These are phyloP conservation scores for Oryzias sinensis DNA, from an alignment of 2,797 vertebrate genomes.

Conservation along the genomic window DNA sequence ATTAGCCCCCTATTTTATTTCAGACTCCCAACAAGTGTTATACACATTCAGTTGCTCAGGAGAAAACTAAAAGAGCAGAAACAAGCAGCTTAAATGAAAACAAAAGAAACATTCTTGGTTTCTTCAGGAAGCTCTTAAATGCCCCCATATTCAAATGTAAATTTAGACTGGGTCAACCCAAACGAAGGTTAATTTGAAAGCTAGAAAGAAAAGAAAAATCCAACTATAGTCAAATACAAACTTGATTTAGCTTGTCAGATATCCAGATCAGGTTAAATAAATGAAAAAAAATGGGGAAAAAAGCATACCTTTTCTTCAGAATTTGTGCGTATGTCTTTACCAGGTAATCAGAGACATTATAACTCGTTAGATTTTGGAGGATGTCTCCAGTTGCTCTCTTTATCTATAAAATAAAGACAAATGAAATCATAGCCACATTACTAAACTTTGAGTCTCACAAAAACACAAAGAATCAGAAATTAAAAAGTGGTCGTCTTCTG, in stretches of 20 bases:
- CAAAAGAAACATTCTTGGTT: too few species aligned
- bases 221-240: too few species aligned
- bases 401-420: constrained; percentile 63
- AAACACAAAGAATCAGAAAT: neutral
- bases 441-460: neutral
- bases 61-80: neutral
- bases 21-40: neutral
- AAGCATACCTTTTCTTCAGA: constrained; percentile 81
- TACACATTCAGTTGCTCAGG: neutral
- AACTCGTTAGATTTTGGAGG: constrained; percentile 86
- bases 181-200: too few species aligned
- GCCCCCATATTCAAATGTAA: too few species aligned
- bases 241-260: neutral
- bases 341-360: constrained; percentile 89
- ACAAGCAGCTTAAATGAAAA: too few species aligned
- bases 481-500: neutral
- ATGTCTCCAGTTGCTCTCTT: constrained; percentile 79
- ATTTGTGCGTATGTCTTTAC: constrained; percentile 90
- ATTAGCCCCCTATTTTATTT: neutral
- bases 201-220: too few species aligned
- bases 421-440: neutral
- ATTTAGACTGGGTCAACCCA: too few species aligned
- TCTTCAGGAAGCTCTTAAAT: too few species aligned
- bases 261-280: too few species aligned
- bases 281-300: too few species aligned